These are phyloP conservation scores for Eumerus sabulonum DNA, from an alignment of 2,888 invertebrate genomes.

Conservation along the genomic window DNA sequence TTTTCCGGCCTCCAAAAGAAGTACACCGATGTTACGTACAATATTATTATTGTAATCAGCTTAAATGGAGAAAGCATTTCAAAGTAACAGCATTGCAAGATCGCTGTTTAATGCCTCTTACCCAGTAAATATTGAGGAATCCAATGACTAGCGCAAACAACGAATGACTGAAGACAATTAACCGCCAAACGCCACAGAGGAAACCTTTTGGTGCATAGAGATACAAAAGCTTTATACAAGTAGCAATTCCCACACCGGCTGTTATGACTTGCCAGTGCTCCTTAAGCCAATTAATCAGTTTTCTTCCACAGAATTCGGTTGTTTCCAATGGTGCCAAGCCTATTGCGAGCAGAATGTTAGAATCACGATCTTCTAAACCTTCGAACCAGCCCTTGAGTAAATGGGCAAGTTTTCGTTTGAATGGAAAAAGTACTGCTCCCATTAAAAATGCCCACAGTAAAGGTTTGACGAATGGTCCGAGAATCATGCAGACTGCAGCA, in stretches of 20 bases:
- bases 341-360: slow-evolving; percentile 82
- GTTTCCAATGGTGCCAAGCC: slow-evolving; percentile 87
- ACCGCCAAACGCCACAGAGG: slow-evolving; percentile 80
- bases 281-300: slow-evolving; percentile 85
- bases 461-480: slow-evolving; percentile 95
- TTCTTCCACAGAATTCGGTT: slow-evolving; percentile 87
- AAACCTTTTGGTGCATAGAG: slow-evolving; percentile 83
- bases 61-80: slow-evolving; percentile 75
- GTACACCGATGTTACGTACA: slow-evolving; percentile 86
- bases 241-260: slow-evolving; percentile 76
- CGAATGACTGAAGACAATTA: slow-evolving; percentile 75
- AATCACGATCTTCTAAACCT: slow-evolving; percentile 83
- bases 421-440: slow-evolving; percentile 98
- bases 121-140: slow-evolving; percentile 76
- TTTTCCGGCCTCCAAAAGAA: slow-evolving; percentile 88
- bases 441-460: slow-evolving; percentile 97
- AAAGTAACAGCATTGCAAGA: too few species aligned
- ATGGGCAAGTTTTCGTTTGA: slow-evolving; percentile 90
- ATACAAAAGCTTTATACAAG: slow-evolving; percentile 74
- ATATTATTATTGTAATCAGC: slow-evolving; percentile 84
- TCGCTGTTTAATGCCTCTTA: slow-evolving; percentile 61
- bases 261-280: slow-evolving; percentile 84
- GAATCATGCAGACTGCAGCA: slow-evolving; percentile 87
- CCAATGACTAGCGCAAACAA: slow-evolving; percentile 75
- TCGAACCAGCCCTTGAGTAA: slow-evolving; percentile 89